Evolutionary conservation across 1,140 invertebrate species (phyloP).

Genomic region (Cylas formicarius): DNA sequence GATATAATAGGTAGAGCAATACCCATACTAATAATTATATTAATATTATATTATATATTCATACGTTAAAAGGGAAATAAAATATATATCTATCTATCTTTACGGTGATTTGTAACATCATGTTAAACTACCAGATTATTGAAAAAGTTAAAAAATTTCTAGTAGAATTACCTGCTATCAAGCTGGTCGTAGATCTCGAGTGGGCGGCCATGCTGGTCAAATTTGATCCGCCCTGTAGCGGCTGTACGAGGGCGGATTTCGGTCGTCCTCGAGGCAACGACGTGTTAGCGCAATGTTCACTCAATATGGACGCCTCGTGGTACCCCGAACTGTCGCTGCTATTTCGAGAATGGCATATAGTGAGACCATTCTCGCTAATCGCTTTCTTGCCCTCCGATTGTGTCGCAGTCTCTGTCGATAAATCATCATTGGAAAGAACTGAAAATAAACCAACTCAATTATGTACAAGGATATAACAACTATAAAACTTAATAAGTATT

Average conservation of each 20-base stretch:
- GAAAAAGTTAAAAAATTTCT: no score
- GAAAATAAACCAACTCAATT: no score
- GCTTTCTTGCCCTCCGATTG: conserved; percentile 10
- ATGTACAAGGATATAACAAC: no score
- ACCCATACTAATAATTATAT: neutral
- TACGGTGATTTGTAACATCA: neutral
- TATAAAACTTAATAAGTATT: no score
- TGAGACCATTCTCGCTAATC: conserved; percentile 31
- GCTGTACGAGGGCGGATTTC: conserved; percentile 27
- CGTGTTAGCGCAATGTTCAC: conserved; percentile 49
- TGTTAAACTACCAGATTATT: no score
- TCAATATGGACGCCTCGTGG: conserved; percentile 64
- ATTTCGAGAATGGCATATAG: conserved; percentile 62
- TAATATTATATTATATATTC: neutral
- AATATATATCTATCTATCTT: no score
- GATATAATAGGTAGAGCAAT: no score
- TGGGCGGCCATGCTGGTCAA: conserved; percentile 34
- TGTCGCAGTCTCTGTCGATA: neutral
- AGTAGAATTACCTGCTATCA: conserved; percentile 32
- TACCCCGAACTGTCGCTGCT: conserved; percentile 71
- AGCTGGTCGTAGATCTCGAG: conserved; percentile 39
- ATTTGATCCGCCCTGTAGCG: conserved; percentile 32
- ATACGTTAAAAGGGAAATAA: neutral
- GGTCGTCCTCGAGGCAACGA: conserved; percentile 35
- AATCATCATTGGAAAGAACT: no score